phyloP scores from a whole-genome alignment of 2,113 vertebrate species.

The Neofelis nebulosa region DNA sequence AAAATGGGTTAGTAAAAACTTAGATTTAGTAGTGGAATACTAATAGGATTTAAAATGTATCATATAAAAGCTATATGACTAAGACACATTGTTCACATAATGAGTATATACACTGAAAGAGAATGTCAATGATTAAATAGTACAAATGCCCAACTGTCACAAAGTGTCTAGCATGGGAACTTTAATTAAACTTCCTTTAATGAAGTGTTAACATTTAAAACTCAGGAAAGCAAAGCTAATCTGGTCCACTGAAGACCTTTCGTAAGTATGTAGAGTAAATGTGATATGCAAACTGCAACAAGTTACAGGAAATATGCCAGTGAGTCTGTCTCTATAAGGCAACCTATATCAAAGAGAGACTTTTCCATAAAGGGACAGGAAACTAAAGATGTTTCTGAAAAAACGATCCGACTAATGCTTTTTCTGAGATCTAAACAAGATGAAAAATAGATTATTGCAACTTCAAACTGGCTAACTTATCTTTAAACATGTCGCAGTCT shows the following conservation, averaged over 20 bases:
- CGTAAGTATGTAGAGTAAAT: not conserved
- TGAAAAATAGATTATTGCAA: not conserved
- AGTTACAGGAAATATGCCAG: not conserved
- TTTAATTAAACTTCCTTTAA: not conserved
- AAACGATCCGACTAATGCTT: not conserved
- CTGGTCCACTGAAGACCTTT: not conserved
- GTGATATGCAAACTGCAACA: not conserved
- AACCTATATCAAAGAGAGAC: not conserved
- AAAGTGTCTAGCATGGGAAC: not conserved
- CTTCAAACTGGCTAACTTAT: not conserved
- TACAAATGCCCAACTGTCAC: not conserved
- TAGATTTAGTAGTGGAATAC: not conserved
- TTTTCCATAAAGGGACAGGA: not conserved
- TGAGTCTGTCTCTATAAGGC: not conserved
- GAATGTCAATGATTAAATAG: not conserved
- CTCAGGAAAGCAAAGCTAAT: not conserved
- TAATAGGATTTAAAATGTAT: not conserved
- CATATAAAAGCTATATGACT: not conserved
- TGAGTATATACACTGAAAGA: not conserved
- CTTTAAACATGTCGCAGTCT: not conserved
- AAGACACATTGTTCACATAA: not conserved
- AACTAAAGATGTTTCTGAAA: not conserved
- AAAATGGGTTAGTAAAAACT: not conserved
- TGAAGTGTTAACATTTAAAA: not conserved
- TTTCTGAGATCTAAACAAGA: not conserved